phyloP scores from a whole-genome alignment of 2,888 invertebrate species.

The Agrochola lota region DNA sequence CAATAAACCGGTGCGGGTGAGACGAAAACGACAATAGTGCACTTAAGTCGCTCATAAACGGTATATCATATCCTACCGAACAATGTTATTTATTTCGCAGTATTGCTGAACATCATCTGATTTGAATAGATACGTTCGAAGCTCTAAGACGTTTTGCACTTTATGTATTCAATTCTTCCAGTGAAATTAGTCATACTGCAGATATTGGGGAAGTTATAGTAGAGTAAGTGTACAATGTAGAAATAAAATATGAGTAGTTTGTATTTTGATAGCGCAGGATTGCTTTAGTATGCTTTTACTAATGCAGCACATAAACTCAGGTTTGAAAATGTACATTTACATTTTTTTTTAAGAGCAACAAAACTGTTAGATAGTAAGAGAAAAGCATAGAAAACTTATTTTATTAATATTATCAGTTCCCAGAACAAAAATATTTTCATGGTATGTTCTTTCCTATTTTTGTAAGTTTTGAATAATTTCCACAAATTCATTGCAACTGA shows the following conservation, averaged over 20 bases:
- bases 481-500: constrained; percentile 1
- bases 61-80: constrained; percentile 83
- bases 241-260: constrained; percentile 9
- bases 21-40: constrained; percentile 84
- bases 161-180: constrained; percentile 55
- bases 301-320: constrained; percentile 17
- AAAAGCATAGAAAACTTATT: background rate
- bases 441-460: background rate
- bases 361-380: constrained; percentile 9
- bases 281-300: constrained; percentile 19
- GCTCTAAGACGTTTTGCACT: constrained; percentile 30
- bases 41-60: constrained; percentile 87
- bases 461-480: constrained; percentile 26
- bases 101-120: constrained; percentile 64
- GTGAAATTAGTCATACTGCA: constrained; percentile 56
- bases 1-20: constrained; percentile 79
- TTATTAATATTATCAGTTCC: background rate
- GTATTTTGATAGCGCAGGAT: constrained; percentile 18
- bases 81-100: constrained; percentile 81
- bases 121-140: constrained; percentile 64
- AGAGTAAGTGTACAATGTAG: constrained; percentile 21
- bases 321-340: constrained; percentile 12
- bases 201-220: constrained; percentile 43
- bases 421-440: background rate
- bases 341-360: background rate